Percentiles rank a stretch among this genome's conserved stretches.
These are phyloP conservation scores for Ophonus ardosiacus DNA, from an alignment of 2,888 invertebrate genomes.

Conservation along the genomic window DNA sequence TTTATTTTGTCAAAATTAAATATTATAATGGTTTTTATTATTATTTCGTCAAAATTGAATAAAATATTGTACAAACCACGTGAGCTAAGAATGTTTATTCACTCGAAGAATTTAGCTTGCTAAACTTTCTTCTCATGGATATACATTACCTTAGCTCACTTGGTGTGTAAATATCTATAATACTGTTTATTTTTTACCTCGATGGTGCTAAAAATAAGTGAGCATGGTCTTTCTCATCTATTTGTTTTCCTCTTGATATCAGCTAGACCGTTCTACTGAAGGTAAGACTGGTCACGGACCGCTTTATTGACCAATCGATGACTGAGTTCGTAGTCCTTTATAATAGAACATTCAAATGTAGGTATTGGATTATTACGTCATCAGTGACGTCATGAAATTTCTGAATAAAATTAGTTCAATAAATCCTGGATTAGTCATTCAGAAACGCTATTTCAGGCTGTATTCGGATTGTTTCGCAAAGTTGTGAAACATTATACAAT, in stretches of 20 bases:
- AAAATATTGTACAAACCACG: too few species aligned
- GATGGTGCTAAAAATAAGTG: conserved; percentile 21
- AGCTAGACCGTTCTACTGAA: conserved; percentile 23
- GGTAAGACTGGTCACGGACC: conserved; percentile 48
- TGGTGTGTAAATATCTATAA: conserved; percentile 21
- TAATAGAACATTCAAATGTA: conserved; percentile 11
- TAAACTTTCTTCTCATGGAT: too few species aligned
- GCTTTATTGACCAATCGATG: conserved; percentile 41
- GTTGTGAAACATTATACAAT: not conserved
- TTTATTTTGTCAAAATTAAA: too few species aligned
- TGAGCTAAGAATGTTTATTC: too few species aligned
- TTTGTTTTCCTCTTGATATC: not conserved
- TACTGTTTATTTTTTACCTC: conserved; percentile 36
- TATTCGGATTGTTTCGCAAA: not conserved
- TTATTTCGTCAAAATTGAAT: too few species aligned
- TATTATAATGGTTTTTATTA: too few species aligned
- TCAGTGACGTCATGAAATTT: conserved; percentile 2
- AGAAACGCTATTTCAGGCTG: not conserved
- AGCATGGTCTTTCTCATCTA: conserved; percentile 10
- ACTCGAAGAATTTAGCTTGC: too few species aligned
- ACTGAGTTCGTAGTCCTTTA: conserved; percentile 11
- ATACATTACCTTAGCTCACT: too few species aligned
- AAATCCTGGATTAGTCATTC: not conserved
- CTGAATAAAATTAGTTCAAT: conserved; percentile 4
- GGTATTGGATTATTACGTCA: conserved; percentile 35